Conservation (phyloP, 2,888 invertebrate species). For the Omphaloscelis lunosa region DNA sequence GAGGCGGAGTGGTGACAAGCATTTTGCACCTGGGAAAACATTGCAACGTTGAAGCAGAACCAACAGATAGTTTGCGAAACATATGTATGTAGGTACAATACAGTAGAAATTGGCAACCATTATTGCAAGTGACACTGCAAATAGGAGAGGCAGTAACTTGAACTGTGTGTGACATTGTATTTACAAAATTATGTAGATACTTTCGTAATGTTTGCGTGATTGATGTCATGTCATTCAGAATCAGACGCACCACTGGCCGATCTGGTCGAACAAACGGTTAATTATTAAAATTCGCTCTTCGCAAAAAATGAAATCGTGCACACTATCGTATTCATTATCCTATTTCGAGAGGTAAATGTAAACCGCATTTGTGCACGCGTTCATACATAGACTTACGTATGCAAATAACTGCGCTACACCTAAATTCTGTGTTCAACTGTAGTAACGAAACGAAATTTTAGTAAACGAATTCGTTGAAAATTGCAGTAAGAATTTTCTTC, state of each 20-base stretch:
- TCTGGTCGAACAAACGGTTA: slow-evolving; percentile 24
- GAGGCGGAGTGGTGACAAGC: slow-evolving; percentile 44
- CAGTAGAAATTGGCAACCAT: slow-evolving; percentile 47
- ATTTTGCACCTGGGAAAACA: slow-evolving; percentile 63
- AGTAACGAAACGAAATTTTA: slow-evolving; percentile 8
- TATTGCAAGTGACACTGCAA: slow-evolving; percentile 40
- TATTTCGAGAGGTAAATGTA: slow-evolving; percentile 58
- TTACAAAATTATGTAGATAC: slow-evolving; percentile 13
- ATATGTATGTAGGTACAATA: slow-evolving; percentile 21
- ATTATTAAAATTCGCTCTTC: slow-evolving; percentile 30
- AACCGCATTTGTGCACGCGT: slow-evolving; percentile 55
- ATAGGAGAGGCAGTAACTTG: slow-evolving; percentile 36
- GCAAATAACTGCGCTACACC: slow-evolving; percentile 43
- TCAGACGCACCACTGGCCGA: slow-evolving; percentile 28
- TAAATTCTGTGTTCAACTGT: slow-evolving; percentile 30
- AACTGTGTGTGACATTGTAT: slow-evolving; percentile 42
- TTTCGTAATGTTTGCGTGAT: slow-evolving; percentile 36
- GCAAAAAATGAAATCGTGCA: slow-evolving; percentile 44
- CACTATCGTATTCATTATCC: slow-evolving; percentile 51
- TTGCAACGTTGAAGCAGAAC: slow-evolving; percentile 32
- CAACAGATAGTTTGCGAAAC: slow-evolving; percentile 55
- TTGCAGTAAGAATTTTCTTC: not conserved
- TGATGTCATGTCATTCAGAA: slow-evolving; percentile 14
- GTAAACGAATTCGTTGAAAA: slow-evolving; percentile 14
- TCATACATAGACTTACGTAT: slow-evolving; percentile 13